Evolutionary conservation across 1,140 invertebrate species (phyloP), one percentile per base, ranked within the genome.

Genomic region (Musca vetustissima): DNA sequence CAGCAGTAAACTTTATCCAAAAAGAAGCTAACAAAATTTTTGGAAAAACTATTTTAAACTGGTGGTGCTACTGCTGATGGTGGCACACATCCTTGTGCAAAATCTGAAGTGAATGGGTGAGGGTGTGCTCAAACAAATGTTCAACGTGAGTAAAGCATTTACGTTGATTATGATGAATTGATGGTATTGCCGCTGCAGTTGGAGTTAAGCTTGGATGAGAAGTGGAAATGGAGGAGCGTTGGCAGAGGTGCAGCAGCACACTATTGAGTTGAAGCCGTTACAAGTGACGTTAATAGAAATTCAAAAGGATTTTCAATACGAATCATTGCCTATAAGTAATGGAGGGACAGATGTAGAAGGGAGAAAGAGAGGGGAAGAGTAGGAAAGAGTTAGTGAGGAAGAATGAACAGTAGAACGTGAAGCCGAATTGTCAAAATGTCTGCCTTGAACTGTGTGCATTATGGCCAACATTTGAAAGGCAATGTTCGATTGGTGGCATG

Each of bases 151-250:
- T 43, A 43, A 43, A 43, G 36, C 36, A 43, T 43, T 61, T 61
- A 61, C 57, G 19, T 61, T 43, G 57, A 43, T 61, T 36, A 59
- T 59, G 55, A 59, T 59, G 55, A 59, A 59, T 59, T 59, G 52
- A 55, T 22, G 55, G 24, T 59, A 13, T 43, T 43, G 36, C 36
- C 11, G 36, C 11, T 43, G 11, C 36, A 43, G 36, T 13, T 43
- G 36, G 36, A 43, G 25, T 55, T 55, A 22, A 55, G 52, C 19
- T 19, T 13, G 14, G 28, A 28, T 28, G 28, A 28, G 28, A 8
- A 28, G n/a, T 15, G 13, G 14, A 24, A 21, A 19, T 0, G 19
- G 21, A 22, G 13, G 52, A 22, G 22, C 28, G 8, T 3, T 28
- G 8, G 28, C 8, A 28, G 28, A 28, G 28, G 3, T 28, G 28